Percentiles rank a stretch among this genome's conserved stretches.
These are phyloP conservation scores for Luffia ferchaultella DNA, from an alignment of 2,888 invertebrate species.

Conservation along the genomic window DNA sequence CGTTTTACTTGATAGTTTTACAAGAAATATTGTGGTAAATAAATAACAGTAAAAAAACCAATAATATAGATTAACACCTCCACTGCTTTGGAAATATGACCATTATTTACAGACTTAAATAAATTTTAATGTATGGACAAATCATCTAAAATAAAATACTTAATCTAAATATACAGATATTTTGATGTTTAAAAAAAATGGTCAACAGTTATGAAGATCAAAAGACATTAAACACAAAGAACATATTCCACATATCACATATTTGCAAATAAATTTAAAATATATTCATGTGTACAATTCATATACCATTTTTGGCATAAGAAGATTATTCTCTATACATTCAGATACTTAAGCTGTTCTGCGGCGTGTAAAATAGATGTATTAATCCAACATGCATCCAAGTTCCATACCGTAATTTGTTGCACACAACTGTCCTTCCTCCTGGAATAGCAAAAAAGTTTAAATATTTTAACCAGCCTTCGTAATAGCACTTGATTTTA, in stretches of 20 bases:
- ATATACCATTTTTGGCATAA: conserved; percentile 4
- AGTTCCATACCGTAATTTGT: conserved; percentile 48
- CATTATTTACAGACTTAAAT: not conserved
- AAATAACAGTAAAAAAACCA: too few species aligned
- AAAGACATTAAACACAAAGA: not conserved
- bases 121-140: not conserved
- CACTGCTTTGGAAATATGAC: not conserved
- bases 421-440: conserved; percentile 55
- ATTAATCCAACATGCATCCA: conserved; percentile 41
- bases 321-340: conserved; percentile 9
- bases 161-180: too few species aligned
- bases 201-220: not conserved
- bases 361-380: conserved; percentile 47
- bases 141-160: too few species aligned
- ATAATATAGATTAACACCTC: too few species aligned
- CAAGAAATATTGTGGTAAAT: too few species aligned
- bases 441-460: conserved; percentile 14
- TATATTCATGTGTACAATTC: not conserved
- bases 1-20: too few species aligned
- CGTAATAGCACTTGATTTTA: too few species aligned
- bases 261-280: not conserved
- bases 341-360: conserved; percentile 27
- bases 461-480: too few species aligned
- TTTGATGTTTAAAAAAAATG: not conserved
- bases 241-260: not conserved